These are phyloP conservation scores for Microctonus hyperodae DNA, from an alignment of 2,888 invertebrate species.

Conservation along the genomic window DNA sequence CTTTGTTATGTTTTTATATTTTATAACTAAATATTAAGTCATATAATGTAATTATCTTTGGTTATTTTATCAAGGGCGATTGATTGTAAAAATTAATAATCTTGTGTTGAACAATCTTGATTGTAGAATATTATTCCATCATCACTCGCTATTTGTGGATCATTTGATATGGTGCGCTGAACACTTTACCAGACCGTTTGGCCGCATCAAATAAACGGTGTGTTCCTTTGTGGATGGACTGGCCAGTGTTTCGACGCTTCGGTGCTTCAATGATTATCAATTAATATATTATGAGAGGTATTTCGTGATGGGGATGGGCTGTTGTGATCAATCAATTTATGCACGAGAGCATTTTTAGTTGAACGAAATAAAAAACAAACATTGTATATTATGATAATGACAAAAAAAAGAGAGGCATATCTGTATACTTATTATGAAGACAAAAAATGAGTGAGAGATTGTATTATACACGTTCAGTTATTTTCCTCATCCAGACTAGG, in stretches of 20 bases:
- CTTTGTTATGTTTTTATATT: not conserved
- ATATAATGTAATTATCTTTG: not conserved
- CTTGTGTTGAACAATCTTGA: not conserved
- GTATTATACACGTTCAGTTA: not conserved
- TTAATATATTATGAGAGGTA: constrained; percentile 48
- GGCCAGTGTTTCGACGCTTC: constrained; percentile 32
- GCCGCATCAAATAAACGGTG: constrained; percentile 32
- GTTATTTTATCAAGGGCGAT: not conserved
- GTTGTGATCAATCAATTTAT: constrained; percentile 46
- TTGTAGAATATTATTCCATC: not conserved
- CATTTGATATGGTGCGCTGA: constrained; percentile 39
- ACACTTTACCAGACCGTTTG: constrained; percentile 35
- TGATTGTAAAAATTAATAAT: not conserved
- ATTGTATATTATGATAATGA: not conserved
- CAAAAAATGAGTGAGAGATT: not conserved
- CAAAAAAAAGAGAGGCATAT: not conserved
- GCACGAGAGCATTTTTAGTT: constrained; percentile 44
- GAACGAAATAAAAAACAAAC: constrained; percentile 42
- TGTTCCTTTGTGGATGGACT: constrained; percentile 36
- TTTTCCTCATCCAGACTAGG: not conserved
- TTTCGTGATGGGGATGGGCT: constrained; percentile 29
- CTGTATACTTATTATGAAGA: not conserved
- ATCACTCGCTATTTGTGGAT: constrained; percentile 37
- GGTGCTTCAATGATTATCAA: constrained; percentile 46
- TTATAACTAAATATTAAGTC: not conserved